phyloP scores from a whole-genome alignment of 2,888 invertebrate genomes.

The Himalopsyche japonica region DNA sequence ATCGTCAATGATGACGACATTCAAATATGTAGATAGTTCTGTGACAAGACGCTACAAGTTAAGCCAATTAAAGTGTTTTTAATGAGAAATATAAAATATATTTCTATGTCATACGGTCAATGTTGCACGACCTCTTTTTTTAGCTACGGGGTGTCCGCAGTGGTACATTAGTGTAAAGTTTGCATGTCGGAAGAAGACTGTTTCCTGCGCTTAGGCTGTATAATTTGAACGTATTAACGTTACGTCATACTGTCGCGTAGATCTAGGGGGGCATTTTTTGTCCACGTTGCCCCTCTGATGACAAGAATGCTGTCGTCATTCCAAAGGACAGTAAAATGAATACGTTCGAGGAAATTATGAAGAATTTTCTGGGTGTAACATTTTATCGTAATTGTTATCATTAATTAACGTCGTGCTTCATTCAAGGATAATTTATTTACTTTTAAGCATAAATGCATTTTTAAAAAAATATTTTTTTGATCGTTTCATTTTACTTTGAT shows the following conservation, averaged over 20 bases:
- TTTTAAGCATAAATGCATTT: no score
- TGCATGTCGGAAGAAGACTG: conserved; percentile 44
- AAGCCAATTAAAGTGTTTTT: no score
- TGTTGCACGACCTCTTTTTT: background rate
- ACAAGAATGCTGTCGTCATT: conserved; percentile 19
- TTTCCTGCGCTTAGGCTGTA: conserved; percentile 42
- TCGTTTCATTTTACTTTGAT: no score
- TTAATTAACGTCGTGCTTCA: background rate
- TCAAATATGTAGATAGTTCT: no score
- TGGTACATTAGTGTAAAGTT: conserved; percentile 32
- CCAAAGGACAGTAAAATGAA: background rate
- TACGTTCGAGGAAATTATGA: background rate
- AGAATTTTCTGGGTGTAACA: background rate
- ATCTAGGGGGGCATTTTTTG: conserved; percentile 3
- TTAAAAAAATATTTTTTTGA: no score
- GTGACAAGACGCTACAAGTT: no score
- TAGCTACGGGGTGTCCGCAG: conserved; percentile 11
- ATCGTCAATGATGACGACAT: no score
- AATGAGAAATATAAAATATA: no score
- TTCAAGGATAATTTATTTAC: no score
- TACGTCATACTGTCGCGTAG: background rate
- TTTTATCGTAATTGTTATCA: background rate
- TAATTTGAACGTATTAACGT: conserved; percentile 40
- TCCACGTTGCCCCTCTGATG: background rate
- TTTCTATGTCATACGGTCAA: background rate